Base-by-base conservation (phyloP, 2,797 vertebrate species). In the Enteromius trimaculatus region DNA sequence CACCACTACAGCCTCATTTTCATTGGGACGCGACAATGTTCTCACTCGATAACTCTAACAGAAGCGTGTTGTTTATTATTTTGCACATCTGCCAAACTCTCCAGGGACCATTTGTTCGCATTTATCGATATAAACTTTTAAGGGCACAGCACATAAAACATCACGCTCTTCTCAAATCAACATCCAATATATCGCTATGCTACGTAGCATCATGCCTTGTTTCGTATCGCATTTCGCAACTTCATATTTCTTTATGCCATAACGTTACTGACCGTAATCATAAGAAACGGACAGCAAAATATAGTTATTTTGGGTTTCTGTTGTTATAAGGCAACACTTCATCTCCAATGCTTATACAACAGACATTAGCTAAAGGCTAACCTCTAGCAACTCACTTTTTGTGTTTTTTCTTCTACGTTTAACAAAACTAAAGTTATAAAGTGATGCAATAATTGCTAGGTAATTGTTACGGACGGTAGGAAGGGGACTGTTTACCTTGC, bases 401-500 rank as follows among this genome's bases (percentile, higher is more conserved):
- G 74, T 84, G 58, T 60, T 82, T 85, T 70, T 31, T 81, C 26
- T n/a, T 75, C 21, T 3, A 87, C 77, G 69, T 55, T n/a, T 14
- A 81, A 11, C 80, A 26, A 64, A 69, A 77, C 9, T 60, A 6
- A 77, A 85, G 78, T 84, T 80, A 80, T 51, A n/a, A 79, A 60
- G 39, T 72, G 86, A 71, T 84, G 62, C 47, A 37, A 44, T 84
- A 77, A 51, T 19, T 6, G 11, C 64, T 58, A 79, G 37, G 86
- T 82, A 88, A 77, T 74, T 21, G 44, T 75, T 37, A 79, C 86
- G 81, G 87, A 82, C 65, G 66, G 51, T 75, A 85, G n/a, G 47
- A 77, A 76, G 62, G 81, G 88, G 88, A 87, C 42, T 85, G 88
- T 92, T 94, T 94, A 93, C 93, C 93, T 94, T 87, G 90, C 85